phyloP scores from a whole-genome alignment of 2,797 vertebrate genomes.

The Paedocypris micromegethes region DNA sequence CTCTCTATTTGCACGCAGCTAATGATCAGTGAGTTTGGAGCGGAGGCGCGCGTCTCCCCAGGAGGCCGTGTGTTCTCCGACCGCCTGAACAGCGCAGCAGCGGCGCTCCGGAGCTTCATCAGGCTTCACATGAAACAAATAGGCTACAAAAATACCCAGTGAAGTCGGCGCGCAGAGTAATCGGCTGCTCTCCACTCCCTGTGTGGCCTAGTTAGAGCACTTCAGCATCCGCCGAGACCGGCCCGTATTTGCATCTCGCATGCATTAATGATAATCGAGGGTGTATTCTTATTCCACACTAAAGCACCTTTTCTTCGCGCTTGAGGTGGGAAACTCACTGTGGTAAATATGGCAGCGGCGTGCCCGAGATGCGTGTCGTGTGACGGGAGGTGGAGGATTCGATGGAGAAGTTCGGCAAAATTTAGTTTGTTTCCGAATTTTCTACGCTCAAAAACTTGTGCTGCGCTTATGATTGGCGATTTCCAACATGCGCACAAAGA shows the following conservation, averaged over 20 bases:
- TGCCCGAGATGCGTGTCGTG: no score
- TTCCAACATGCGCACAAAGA: no score
- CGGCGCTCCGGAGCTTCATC: conserved; percentile 24
- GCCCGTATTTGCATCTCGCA: conserved; percentile 25
- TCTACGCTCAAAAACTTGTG: no score
- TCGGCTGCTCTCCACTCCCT: conserved; percentile 24
- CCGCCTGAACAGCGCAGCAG: conserved; percentile 2
- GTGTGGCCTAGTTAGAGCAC: conserved; percentile 38
- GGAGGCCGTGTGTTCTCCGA: conserved; percentile 30
- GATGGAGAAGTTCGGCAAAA: no score
- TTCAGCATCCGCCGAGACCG: conserved; percentile 4
- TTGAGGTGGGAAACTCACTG: no score
- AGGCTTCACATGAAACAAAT: conserved; percentile 39
- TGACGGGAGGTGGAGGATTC: no score
- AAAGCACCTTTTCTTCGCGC: conserved; percentile 3
- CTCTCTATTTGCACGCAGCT: conserved; percentile 28
- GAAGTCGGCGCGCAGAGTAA: conserved; percentile 8
- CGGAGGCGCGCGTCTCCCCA: conserved; percentile 27
- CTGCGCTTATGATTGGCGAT: no score
- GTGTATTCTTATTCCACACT: conserved; percentile 11
- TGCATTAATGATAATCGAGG: conserved; percentile 27
- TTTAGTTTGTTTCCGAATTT: no score
- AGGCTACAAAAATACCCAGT: conserved; percentile 40
- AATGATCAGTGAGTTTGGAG: conserved; percentile 35
- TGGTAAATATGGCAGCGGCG: no score